Evolutionary conservation across 2,113 vertebrate species (phyloP), one percentile per base, ranked within the genome.

Genomic region (Labrus mixtus): DNA sequence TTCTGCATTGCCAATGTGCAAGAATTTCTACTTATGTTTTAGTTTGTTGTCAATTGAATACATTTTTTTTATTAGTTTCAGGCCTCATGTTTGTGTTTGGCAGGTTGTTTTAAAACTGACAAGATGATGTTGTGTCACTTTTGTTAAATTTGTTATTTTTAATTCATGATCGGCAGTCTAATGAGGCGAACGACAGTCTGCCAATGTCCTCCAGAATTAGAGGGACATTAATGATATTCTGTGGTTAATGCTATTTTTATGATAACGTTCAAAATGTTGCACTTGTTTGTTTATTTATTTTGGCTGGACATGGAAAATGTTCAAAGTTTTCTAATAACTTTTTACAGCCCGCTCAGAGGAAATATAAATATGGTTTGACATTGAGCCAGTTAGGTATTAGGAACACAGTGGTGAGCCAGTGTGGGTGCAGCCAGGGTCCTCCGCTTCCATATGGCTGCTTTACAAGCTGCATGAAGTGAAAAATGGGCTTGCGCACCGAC

Each of bases 391-490:
- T 64, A 87, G 59, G 53, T 63, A 88, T 82, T 58, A 63, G 59
- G 71, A 64, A 54, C 74, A 70, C 70, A 20, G 62, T 5, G 29
- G 66, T 13, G 64, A 76, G 71, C 71, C 75, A 72, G 60, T 15
- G 45, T 8, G 70, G 67, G 67, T 65, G 78, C 76, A 87, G 74
- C 78, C 43, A 62, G 63, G 63, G 68, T 71, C 78, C 68, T 33
- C 7, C 58, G 25, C 62, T 55, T 83, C 84, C 76, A 84, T 87
- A 78, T 68, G 82, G 82, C 68, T 83, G 73, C 74, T 81, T 76
- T 78, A 81, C 68, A 83, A 81, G 79, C 81, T 72, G 45, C 75
- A 68, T 61, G 51, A 76, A 77, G 76, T 88, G 82, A 87, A 66
- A 89, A 87, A 85, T 72, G 77, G 46, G 36, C 37, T 64, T 37